Percentiles rank a stretch among this genome's conserved stretches.
Conservation (phyloP, 2,113 vertebrate genomes). For the Charadrius vociferus region DNA sequence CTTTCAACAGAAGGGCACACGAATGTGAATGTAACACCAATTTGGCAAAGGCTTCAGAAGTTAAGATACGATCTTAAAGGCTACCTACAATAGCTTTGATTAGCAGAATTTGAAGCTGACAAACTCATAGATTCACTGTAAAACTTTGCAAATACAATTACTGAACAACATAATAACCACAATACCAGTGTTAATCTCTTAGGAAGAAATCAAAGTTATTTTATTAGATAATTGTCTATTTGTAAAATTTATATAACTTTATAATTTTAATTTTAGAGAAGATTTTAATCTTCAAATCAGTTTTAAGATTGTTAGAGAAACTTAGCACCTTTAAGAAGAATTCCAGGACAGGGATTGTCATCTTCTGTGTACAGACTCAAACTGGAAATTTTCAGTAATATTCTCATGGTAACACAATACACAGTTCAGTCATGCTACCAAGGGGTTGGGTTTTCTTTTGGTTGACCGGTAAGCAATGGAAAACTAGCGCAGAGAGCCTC, state of each 20-base stretch:
- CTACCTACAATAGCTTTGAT: neutral
- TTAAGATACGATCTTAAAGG: neutral
- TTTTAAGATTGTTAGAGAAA: neutral
- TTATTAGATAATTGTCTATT: neutral
- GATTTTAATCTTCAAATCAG: neutral
- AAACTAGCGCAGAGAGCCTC: neutral
- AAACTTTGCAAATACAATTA: neutral
- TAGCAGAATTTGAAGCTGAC: neutral
- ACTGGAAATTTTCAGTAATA: neutral
- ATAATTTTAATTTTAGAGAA: neutral
- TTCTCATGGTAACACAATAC: neutral
- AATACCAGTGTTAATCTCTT: neutral
- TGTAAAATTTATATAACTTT: neutral
- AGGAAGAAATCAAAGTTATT: neutral
- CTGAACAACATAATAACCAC: neutral
- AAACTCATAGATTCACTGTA: neutral
- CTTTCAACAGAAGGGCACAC: neutral
- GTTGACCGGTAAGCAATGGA: neutral
- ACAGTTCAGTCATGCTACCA: neutral
- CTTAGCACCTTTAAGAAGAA: neutral
- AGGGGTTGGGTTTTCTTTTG: accelerated
- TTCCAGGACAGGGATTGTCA: neutral
- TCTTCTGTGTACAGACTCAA: neutral
- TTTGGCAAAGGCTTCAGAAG: neutral
- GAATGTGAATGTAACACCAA: neutral